Base-by-base conservation (phyloP, 2,797 vertebrate species). In the Xerus rutilus region DNA sequence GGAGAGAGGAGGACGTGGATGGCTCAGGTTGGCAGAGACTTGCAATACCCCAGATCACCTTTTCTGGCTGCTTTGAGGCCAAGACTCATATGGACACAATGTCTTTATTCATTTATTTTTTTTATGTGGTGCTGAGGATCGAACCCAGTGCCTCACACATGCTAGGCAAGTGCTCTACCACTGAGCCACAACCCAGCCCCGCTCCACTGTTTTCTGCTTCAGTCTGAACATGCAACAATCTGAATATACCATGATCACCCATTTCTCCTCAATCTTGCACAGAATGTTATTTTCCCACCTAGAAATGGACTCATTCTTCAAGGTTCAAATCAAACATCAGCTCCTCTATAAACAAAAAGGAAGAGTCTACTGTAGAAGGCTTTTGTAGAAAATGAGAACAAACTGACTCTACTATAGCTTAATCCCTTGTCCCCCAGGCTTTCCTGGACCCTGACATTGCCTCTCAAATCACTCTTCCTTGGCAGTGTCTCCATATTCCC, bases 261-360 rank as follows among this genome's bases (percentile, higher is more conserved):
- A 0, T 11, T 52, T 47, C 65, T 70, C 57, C n/a, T 45, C 6
- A 74, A 83, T 49, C 62, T 74, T 30, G 6, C 13, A 14, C 54
- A 45, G 49, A 79, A 81, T 39, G 45, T n/a, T 30, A 74, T 35
- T 74, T 86, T 45, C 65, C 28, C 85, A 72, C 83, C 93, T 94
- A 88, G 43, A 95, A n/a, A 47, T 18, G 35, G 39, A 57, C n/a
- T 47, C 69, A 57, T 70, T 64, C 72, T 92, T 92, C 45, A 59
- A 45, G 89, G 88, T 45, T 57, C 30, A 49, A 20, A 39, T 39
- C 47, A 85, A 76, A 47, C 0, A 43, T 12, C 7, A 52, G 59
- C 17, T 57, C 82, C 49, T 59, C 54, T 20, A 10, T 23, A 17
- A 73, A 64, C 18, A 78, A 85, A 69, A 64, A 12, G 35, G 21